Percentiles rank a stretch among this genome's conserved stretches.
These are phyloP conservation scores for Pteria penguin DNA, from an alignment of 2,888 invertebrate genomes.

Conservation along the genomic window DNA sequence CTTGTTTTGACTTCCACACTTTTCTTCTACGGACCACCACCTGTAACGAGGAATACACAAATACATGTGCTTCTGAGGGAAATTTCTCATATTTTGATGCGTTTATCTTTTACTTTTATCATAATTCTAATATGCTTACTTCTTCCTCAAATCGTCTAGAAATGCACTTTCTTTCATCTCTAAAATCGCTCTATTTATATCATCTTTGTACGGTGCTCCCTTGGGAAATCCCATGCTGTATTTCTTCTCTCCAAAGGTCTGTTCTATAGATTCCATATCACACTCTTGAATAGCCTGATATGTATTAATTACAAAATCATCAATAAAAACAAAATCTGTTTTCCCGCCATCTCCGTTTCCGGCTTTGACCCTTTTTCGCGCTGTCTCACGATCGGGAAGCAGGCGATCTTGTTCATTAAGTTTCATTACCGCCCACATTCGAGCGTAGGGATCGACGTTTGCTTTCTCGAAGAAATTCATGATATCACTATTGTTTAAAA, in stretches of 20 bases:
- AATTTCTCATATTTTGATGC: neutral
- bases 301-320: conserved; percentile 69
- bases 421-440: conserved; percentile 74
- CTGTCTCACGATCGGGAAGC: conserved; percentile 49
- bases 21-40: conserved; percentile 65
- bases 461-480: conserved; percentile 62
- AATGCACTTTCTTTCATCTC: conserved; percentile 66
- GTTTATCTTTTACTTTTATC: no score
- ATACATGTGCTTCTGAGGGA: neutral
- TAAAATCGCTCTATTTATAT: conserved; percentile 67
- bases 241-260: conserved; percentile 69
- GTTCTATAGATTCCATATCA: conserved; percentile 68
- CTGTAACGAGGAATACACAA: conserved; percentile 44
- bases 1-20: conserved; percentile 57
- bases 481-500: conserved; percentile 64
- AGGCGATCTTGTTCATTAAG: conserved; percentile 59
- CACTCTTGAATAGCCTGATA: conserved; percentile 66
- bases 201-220: conserved; percentile 71
- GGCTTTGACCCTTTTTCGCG: conserved; percentile 54
- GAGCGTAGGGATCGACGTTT: conserved; percentile 65
- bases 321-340: conserved; percentile 58
- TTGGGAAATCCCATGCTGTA: conserved; percentile 71
- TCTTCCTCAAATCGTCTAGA: conserved; percentile 61
- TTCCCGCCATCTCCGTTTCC: conserved; percentile 19
- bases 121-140: no score